Percentiles rank a stretch among this genome's conserved stretches.
Conservation (phyloP, 2,888 invertebrate genomes). For the Maniola hyperantus region DNA sequence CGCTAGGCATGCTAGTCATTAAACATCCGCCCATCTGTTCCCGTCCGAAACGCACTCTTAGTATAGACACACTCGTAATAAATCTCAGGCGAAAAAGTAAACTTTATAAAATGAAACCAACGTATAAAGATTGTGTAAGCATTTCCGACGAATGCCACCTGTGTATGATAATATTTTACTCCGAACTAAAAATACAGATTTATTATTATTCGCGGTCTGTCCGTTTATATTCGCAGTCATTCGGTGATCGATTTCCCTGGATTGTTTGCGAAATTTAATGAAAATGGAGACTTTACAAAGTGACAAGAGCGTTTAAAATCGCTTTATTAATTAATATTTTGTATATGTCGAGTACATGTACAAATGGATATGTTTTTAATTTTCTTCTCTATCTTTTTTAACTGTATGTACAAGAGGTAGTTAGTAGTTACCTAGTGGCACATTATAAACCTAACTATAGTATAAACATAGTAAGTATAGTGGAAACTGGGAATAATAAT, state of each 20-base stretch:
- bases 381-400: too few species aligned
- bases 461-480: too few species aligned
- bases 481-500: neutral
- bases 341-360: too few species aligned
- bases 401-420: too few species aligned
- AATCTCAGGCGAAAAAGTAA: constrained; percentile 18
- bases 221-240: constrained; percentile 47
- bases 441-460: too few species aligned
- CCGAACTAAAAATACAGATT: constrained; percentile 25
- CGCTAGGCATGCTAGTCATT: neutral
- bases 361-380: neutral
- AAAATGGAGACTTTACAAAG: constrained; percentile 15
- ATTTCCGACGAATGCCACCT: constrained; percentile 17
- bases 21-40: neutral
- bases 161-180: constrained; percentile 20
- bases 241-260: constrained; percentile 46
- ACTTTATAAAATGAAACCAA: constrained; percentile 13
- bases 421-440: too few species aligned
- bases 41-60: constrained; percentile 3
- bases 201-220: constrained; percentile 35
- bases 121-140: constrained; percentile 19
- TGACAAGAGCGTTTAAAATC: constrained; percentile 2
- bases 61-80: constrained; percentile 9
- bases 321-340: constrained; percentile 12
- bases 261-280: constrained; percentile 31